phyloP scores from a whole-genome alignment of 2,888 invertebrate genomes.

The Nomada lathburiana region DNA sequence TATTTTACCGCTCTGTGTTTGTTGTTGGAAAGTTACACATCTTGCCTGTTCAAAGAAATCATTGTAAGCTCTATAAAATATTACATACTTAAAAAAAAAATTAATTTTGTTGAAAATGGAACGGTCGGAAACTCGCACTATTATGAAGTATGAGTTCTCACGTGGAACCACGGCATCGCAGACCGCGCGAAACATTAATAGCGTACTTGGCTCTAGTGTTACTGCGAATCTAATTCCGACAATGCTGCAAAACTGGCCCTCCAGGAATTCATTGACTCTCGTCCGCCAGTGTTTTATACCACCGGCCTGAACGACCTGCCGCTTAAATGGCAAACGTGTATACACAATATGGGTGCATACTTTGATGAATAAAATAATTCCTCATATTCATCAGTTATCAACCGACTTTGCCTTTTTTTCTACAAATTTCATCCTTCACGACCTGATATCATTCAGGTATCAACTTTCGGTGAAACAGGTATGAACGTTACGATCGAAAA shows the following conservation, averaged over 20 bases:
- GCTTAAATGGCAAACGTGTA: constrained; percentile 21
- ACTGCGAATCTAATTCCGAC: background rate
- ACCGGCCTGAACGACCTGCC: background rate
- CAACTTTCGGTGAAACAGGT: background rate
- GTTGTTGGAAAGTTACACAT: background rate
- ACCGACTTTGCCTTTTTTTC: background rate
- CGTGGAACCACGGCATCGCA: constrained; percentile 4
- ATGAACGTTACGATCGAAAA: background rate
- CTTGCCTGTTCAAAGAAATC: background rate
- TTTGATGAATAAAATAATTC: constrained; percentile 4
- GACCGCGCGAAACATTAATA: constrained; percentile 8
- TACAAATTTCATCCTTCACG: background rate
- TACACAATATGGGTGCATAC: constrained; percentile 20
- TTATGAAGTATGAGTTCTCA: constrained; percentile 7
- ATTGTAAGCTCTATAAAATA: background rate
- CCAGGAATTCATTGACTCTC: constrained; percentile 17
- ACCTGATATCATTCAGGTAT: background rate
- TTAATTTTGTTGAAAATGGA: background rate
- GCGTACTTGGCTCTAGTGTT: constrained; percentile 8
- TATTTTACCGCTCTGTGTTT: background rate
- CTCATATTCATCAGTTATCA: background rate
- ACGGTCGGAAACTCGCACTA: constrained; percentile 1
- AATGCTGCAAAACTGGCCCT: constrained; percentile 14
- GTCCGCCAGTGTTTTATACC: constrained; percentile 3
- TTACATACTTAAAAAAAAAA: background rate